Percentiles rank a stretch among this genome's conserved stretches.
These are phyloP conservation scores for Pegea sp. DNA, from an alignment of 23 tunicate genomes.

Conservation along the genomic window DNA sequence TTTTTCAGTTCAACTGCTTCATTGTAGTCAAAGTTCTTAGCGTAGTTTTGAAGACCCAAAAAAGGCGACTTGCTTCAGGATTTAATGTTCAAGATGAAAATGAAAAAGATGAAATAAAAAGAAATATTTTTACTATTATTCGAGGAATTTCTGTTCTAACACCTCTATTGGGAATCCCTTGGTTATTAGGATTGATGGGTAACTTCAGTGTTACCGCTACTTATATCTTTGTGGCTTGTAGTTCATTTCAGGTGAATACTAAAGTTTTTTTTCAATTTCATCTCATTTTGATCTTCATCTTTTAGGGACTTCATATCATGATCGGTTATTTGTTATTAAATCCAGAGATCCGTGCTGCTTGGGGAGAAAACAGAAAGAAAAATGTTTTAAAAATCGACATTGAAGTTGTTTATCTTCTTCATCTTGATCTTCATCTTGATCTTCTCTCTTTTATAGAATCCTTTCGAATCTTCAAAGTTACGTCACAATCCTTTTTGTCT, in stretches of 20 bases:
- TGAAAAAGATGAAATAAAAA: slow-evolving; percentile 4
- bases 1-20: slow-evolving; percentile 11
- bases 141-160: slow-evolving; percentile 15
- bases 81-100: slow-evolving; percentile 4
- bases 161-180: slow-evolving; percentile 21
- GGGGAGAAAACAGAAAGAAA: not conserved
- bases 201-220: slow-evolving; percentile 4
- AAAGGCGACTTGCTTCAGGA: not conserved
- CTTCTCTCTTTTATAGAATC: too few species aligned
- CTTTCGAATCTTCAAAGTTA: too few species aligned
- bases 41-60: slow-evolving; percentile 16
- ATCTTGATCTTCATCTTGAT: too few species aligned
- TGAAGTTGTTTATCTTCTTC: too few species aligned
- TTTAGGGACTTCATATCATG: not conserved
- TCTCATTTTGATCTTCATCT: too few species aligned
- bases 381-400: too few species aligned
- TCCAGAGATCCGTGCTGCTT: not conserved
- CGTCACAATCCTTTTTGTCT: too few species aligned
- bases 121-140: not conserved
- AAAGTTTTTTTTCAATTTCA: not conserved
- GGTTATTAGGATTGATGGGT: slow-evolving; percentile 18
- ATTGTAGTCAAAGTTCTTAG: slow-evolving; percentile 8
- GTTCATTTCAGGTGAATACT: slow-evolving; percentile 17
- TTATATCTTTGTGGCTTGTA: slow-evolving; percentile 12
- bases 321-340: not conserved